Evolutionary conservation across 2,888 invertebrate genomes (phyloP), one percentile per base, ranked within the genome.

Genomic region (Oscheius onirici): DNA sequence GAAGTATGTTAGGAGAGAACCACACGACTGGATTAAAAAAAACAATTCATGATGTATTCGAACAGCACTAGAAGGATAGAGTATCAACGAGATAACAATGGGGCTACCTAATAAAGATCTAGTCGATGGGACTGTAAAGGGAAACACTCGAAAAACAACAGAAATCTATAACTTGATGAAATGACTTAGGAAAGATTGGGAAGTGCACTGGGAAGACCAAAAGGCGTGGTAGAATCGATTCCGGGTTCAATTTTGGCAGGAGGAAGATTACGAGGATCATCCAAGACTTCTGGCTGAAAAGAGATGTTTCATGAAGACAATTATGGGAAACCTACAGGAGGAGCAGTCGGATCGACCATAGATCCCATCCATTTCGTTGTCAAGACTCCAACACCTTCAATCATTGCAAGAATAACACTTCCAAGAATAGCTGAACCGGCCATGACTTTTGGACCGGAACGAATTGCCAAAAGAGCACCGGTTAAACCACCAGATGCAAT

Each of bases 361-460:
- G 79, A 54, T n/a, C 82, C 81, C 84, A 84, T 92, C 86, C 95
- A 91, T 86, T 95, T 91, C 13, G 95, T 96, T 88, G 97, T 93
- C 88, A 96, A 90, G 83, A 99, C 95, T 78, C 96, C 95, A 76
- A 97, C 93, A 75, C 97, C 99, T 91, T 99, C 97, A 82, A 99
- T 99, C 78, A 97, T 91, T 3, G 96, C 97, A 74, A 99, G 90
- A 20, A 99, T 91, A 72, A 97, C 93, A 70, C 97, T 97, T 68
- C 97, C 97, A 60, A 99, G 93, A 54, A 97, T 90, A 15, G 97
- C 99, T 90, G 97, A 97, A 46, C 95, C 97, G 65, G 94, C 87
- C 90, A 91, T 91, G 10, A 90, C 96, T 95, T 88, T 89, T 40
- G 89, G 88, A 15, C 91, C 91, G 85, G 89, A 95, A 90, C 97